A percentile compares a stretch with the other conserved stretches of the same genome.
These are phyloP conservation scores for Procambarus virginalis DNA, from an alignment of 1,140 invertebrate genomes.

Conservation along the genomic window DNA sequence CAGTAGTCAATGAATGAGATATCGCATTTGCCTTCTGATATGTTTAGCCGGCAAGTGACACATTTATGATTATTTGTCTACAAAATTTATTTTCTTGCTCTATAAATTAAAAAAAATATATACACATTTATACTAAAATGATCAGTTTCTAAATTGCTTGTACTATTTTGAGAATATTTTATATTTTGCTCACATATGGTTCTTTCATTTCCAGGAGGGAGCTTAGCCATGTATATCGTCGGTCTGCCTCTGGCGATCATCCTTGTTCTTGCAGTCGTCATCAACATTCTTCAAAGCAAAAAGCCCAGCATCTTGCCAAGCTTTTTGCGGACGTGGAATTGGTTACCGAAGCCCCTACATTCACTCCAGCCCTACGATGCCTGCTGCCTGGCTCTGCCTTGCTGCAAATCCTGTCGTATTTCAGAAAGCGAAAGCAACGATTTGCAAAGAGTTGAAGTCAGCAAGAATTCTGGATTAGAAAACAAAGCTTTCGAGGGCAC, in stretches of 20 bases:
- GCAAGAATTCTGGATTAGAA: slow-evolving; percentile 14
- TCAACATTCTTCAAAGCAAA: slow-evolving; percentile 74
- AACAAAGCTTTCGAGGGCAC: slow-evolving; percentile 37
- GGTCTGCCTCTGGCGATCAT: slow-evolving; percentile 61
- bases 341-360: slow-evolving; percentile 75
- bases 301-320: slow-evolving; percentile 74
- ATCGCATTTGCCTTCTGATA: too few species aligned
- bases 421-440: slow-evolving; percentile 10
- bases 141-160: neutral
- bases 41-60: too few species aligned
- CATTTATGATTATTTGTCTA: too few species aligned
- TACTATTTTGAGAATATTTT: neutral
- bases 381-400: slow-evolving; percentile 45
- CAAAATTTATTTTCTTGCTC: too few species aligned
- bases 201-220: slow-evolving; percentile 66
- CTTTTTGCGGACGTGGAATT: slow-evolving; percentile 76
- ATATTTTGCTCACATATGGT: neutral
- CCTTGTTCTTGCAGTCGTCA: slow-evolving; percentile 72
- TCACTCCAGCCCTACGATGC: slow-evolving; percentile 75
- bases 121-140: neutral
- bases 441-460: slow-evolving; percentile 29
- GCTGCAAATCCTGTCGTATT: slow-evolving; percentile 52
- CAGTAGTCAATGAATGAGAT: too few species aligned
- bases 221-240: slow-evolving; percentile 44
- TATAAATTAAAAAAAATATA: neutral